Percentiles rank a stretch among this genome's conserved stretches.
phyloP scores from a whole-genome alignment of 2,797 vertebrate species.

The Myiothlypis coronata region DNA sequence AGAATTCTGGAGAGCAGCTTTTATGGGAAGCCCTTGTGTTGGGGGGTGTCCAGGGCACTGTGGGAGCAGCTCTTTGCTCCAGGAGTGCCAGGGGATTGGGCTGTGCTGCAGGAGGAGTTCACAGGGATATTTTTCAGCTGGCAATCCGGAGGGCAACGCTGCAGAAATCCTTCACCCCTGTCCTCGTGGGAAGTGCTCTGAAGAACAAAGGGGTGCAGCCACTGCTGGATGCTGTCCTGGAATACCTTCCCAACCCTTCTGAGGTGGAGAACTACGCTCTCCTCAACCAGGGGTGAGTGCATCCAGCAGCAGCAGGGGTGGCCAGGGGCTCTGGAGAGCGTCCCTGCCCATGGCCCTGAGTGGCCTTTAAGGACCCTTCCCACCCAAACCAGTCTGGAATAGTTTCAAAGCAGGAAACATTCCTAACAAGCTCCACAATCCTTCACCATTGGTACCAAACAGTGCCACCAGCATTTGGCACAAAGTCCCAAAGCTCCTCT shows the following conservation, averaged over 20 bases:
- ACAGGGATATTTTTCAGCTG: conserved; percentile 68
- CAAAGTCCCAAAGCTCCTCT: background rate
- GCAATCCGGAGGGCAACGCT: conserved; percentile 90
- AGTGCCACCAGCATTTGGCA: background rate
- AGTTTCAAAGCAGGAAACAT: background rate
- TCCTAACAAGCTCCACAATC: background rate
- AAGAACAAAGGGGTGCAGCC: conserved; percentile 97
- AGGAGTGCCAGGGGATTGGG: background rate
- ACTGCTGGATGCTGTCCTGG: conserved; percentile 86
- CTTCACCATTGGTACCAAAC: background rate
- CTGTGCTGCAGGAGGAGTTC: background rate
- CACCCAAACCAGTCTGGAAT: background rate
- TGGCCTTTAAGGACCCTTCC: background rate
- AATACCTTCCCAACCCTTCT: conserved; percentile 90
- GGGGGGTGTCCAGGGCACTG: background rate
- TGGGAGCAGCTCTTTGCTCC: background rate
- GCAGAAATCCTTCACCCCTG: conserved; percentile 86
- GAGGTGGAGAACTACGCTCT: conserved; percentile 92
- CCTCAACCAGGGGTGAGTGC: conserved; percentile 84
- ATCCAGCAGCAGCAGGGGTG: background rate
- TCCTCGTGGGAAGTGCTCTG: conserved; percentile 91
- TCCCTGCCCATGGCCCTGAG: background rate
- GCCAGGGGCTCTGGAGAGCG: background rate
- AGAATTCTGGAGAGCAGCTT: background rate
- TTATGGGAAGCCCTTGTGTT: background rate